Percentiles rank a stretch among this genome's conserved stretches.
Conservation (phyloP, 2,888 invertebrate species). For the Cosmia pyralina region DNA sequence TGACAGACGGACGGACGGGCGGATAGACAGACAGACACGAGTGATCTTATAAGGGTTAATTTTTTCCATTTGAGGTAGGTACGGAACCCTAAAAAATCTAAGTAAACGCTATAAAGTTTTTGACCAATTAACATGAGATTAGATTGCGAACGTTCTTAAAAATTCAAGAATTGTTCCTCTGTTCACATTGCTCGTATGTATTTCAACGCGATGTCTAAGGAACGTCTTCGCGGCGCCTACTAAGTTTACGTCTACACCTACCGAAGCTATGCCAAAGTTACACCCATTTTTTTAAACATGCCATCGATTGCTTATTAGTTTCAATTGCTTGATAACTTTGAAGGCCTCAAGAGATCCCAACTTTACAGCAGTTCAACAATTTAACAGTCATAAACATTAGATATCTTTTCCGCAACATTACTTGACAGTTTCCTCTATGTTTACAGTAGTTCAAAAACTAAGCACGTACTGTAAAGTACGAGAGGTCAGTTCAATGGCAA, state of each 20-base stretch:
- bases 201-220: neutral
- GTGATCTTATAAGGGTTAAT: too few relatives aligned
- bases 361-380: neutral
- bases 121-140: neutral
- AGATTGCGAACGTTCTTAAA: neutral
- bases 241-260: neutral
- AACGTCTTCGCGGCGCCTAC: too few relatives aligned
- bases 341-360: neutral
- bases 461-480: constrained; percentile 68
- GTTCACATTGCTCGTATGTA: neutral
- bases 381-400: neutral
- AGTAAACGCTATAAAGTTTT: too few relatives aligned
- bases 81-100: too few relatives aligned
- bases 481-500: constrained; percentile 74
- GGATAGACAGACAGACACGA: too few relatives aligned
- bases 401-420: constrained; percentile 22
- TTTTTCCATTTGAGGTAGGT: too few relatives aligned
- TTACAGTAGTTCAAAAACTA: constrained; percentile 63
- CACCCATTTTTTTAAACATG: neutral
- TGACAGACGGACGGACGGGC: too few relatives aligned
- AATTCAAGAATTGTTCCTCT: neutral
- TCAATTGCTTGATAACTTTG: neutral
- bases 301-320: neutral
- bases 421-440: constrained; percentile 46
- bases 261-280: neutral